Base-by-base conservation (phyloP, 2,797 vertebrate genomes). In the Sparus aurata region DNA sequence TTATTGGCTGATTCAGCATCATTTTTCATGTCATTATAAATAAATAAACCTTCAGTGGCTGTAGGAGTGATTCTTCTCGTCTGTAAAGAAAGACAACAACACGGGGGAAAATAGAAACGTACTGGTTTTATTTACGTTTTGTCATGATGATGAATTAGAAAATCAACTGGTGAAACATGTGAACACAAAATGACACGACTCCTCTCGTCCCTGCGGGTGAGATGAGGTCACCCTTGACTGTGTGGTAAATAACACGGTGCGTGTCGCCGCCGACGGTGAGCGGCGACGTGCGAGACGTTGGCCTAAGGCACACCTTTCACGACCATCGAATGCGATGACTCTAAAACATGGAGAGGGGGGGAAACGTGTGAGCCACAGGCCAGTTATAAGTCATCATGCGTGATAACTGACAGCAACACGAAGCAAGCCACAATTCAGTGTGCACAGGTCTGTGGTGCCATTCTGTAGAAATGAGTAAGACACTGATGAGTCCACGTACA, bases 251-350 rank as follows among this genome's bases (percentile, higher is more conserved):
- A 84, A 92, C 88, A 87, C 81, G 86, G 93, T 91, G 92, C 93
- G 79, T 85, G 91, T 92, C 91, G 84, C 91, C 79, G 88, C 91
- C 69, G 27, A 84, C 57, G 3, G 52, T 11, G 64, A 83, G 82
- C 80, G 12, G 79, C 22, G 77, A 78, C 89, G 85, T 52, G 89
- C 92, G 87, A 90, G 93, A 94, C 79, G 89, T 90, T 86, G 92
- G 95, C 91, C 83, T 96, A 95, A 98, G 97, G 96, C 97, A 96
- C 96, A 92, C 94, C 92, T 94, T 96, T 96, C 94, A 95, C 94
- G 91, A 95, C 93, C 92, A 95, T 92, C 90, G 94, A 94, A 78
- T 62, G 86, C 72, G 93, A 86, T 68, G 85, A 73, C 78, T 80
- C 72, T 55, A 78, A 87, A 73, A 45, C 73, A 77, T 70, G 70